Evolutionary conservation across 2,113 vertebrate species (phyloP).

Genomic region (Ahaetulla prasina): DNA sequence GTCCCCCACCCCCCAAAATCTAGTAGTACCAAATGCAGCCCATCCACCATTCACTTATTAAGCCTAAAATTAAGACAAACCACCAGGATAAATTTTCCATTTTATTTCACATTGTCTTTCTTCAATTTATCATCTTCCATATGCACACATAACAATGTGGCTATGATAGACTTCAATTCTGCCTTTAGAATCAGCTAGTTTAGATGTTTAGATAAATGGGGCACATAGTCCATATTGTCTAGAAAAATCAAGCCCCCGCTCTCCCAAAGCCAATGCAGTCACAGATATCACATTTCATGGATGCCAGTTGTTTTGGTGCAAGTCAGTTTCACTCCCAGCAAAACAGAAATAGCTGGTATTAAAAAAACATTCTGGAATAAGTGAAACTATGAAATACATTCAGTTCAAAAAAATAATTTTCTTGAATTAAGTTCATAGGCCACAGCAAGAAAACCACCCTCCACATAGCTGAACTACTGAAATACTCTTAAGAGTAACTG

Average conservation of each 20-base stretch:
- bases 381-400: conserved; percentile 14
- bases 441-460: background rate
- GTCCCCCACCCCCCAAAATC: background rate
- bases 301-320: conserved; percentile 10
- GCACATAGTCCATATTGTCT: background rate
- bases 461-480: background rate
- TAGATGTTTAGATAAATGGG: background rate
- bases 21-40: background rate
- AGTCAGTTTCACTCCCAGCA: conserved; percentile 1
- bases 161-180: background rate
- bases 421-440: background rate
- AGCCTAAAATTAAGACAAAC: background rate
- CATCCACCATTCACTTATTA: background rate
- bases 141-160: background rate
- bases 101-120: conserved; percentile 21
- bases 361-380: background rate
- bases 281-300: conserved; percentile 12
- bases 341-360: background rate
- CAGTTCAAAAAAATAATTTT: conserved; percentile 2
- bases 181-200: background rate
- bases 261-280: background rate
- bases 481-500: background rate
- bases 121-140: background rate
- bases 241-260: background rate
- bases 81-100: conserved; percentile 4